A percentile compares a stretch with the other conserved stretches of the same genome.
phyloP scores from a whole-genome alignment of 2,113 vertebrate species.

The Bubo blakistoni region DNA sequence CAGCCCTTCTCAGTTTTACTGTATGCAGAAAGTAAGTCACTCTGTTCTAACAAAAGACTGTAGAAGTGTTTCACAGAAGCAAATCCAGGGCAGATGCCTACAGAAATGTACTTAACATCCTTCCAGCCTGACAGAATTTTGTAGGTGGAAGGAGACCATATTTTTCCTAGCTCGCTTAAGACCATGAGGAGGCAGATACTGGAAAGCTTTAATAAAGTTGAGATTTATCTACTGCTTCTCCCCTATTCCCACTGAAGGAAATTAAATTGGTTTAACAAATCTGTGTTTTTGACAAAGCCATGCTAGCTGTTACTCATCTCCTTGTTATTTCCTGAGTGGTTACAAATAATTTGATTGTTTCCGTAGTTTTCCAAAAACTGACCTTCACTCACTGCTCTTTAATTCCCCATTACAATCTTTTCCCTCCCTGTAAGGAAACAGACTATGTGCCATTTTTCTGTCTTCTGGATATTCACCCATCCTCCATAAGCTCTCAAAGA shows the following conservation, averaged over 20 bases:
- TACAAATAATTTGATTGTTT: slow-evolving; percentile 65
- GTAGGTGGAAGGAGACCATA: not conserved
- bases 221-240: slow-evolving; percentile 43
- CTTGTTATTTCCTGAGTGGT: slow-evolving; percentile 66
- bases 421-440: not conserved
- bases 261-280: slow-evolving; percentile 66
- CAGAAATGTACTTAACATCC: not conserved
- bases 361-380: slow-evolving; percentile 53
- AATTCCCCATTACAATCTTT: slow-evolving; percentile 13
- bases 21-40: not conserved
- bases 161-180: not conserved
- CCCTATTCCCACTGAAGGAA: slow-evolving; percentile 38
- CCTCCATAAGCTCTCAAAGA: not conserved
- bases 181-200: not conserved
- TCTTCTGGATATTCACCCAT: not conserved
- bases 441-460: not conserved
- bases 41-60: not conserved
- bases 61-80: not conserved
- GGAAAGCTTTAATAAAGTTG: slow-evolving; percentile 47
- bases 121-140: slow-evolving; percentile 1
- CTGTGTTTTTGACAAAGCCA: slow-evolving; percentile 53
- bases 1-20: not conserved
- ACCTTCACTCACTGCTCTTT: slow-evolving; percentile 44
- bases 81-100: slow-evolving; percentile 22
- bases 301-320: slow-evolving; percentile 61